Conservation (phyloP, 2,888 invertebrate genomes). For the Harpalus rufipes region DNA sequence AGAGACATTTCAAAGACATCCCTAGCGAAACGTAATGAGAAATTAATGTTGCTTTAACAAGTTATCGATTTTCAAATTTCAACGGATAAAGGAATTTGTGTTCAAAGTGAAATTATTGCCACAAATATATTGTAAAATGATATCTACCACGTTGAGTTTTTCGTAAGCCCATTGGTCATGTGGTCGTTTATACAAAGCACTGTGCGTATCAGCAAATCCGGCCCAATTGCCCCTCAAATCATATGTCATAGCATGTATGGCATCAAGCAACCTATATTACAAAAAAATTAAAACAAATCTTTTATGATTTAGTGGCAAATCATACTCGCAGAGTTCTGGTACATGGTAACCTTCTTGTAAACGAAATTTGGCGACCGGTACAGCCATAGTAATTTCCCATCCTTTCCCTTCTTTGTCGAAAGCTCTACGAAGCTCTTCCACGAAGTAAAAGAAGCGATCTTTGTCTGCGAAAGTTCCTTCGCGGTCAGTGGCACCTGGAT, state of each 20-base stretch:
- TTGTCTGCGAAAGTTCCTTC: conserved; percentile 92
- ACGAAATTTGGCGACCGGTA: conserved; percentile 91
- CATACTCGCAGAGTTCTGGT: conserved; percentile 91
- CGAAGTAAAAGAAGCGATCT: conserved; percentile 89
- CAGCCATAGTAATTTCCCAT: conserved; percentile 95
- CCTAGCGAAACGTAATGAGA: conserved; percentile 21
- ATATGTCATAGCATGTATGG: conserved; percentile 92
- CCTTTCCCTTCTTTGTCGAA: conserved; percentile 86
- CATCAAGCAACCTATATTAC: conserved; percentile 83
- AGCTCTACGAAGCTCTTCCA: conserved; percentile 88
- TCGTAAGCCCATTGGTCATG: conserved; percentile 95
- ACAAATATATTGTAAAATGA: neutral
- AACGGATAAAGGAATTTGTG: neutral
- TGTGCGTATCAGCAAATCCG: conserved; percentile 93
- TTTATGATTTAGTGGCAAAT: neutral
- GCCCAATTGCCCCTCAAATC: conserved; percentile 94
- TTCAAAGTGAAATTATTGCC: neutral
- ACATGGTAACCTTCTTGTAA: conserved; percentile 95
- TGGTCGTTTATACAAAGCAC: conserved; percentile 90
- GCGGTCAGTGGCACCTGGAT: conserved; percentile 92
- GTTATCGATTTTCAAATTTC: conserved; percentile 32
- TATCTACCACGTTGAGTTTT: conserved; percentile 91
- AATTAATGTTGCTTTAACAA: conserved; percentile 37
- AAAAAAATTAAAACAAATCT: conserved; percentile 34
- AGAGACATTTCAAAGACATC: neutral